phyloP scores from a whole-genome alignment of 2,113 vertebrate genomes.

The Desmodus rotundus region DNA sequence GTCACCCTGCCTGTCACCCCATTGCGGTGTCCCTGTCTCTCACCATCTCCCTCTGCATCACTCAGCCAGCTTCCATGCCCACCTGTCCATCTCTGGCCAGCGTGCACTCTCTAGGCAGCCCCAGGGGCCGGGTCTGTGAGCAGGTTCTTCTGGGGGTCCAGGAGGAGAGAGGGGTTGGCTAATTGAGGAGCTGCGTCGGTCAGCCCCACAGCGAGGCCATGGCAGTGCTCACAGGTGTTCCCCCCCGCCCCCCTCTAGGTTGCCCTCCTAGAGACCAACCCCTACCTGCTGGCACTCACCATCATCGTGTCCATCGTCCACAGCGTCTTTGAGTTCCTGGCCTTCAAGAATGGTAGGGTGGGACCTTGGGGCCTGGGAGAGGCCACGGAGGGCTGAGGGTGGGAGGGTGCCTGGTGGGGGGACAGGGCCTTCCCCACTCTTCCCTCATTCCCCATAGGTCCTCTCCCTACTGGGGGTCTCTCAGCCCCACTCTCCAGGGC shows the following conservation, averaged over 20 bases:
- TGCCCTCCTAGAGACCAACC: slow-evolving; percentile 94
- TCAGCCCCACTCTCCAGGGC: neutral
- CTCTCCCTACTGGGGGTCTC: neutral
- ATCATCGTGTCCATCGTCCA: slow-evolving; percentile 95
- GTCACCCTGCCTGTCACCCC: neutral
- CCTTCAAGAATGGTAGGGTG: slow-evolving; percentile 93
- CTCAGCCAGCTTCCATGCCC: rapidly evolving
- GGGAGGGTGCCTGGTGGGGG: rapidly evolving
- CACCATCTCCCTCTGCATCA: neutral
- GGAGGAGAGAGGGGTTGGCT: neutral
- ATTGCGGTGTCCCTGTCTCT: neutral
- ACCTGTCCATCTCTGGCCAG: neutral
- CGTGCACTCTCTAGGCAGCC: neutral
- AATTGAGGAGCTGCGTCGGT: rapidly evolving
- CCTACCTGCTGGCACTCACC: slow-evolving; percentile 92
- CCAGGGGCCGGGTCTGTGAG: neutral
- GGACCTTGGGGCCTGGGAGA: neutral
- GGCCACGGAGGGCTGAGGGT: neutral
- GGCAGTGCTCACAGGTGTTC: neutral
- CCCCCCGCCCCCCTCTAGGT: slow-evolving; percentile 42
- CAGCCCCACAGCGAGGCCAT: rapidly evolving
- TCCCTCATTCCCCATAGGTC: neutral
- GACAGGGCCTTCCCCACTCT: neutral
- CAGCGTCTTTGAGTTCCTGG: slow-evolving; percentile 96
- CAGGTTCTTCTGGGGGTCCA: neutral